Base-by-base conservation (phyloP, 2,888 invertebrate genomes). In the Calliscelio sp. region DNA sequence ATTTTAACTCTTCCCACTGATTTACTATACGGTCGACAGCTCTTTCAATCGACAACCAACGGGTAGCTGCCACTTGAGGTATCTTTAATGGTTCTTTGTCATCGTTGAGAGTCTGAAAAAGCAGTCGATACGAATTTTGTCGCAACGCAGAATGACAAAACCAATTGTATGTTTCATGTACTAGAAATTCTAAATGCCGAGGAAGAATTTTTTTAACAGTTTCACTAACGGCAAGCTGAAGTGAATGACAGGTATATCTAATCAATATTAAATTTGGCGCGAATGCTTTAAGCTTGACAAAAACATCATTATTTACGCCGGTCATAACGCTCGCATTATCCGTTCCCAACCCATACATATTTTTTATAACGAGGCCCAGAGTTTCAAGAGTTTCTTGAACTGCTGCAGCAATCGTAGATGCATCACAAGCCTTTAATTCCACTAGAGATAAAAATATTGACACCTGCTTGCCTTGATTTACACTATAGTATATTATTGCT, bases 271-370 rank as follows among this genome's bases (percentile, higher is more conserved):
- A 18, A 4, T 46, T 2, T 16, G 44, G 44, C 3, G 18, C 18
- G 2, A 18, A 16, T 16, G 16, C 18, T 16, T 46, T 46, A 6
- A 46, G 18, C 6, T 87, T 88, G 28, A 85, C 73, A 85, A 88
- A 85, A 3, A 93, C 91, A 1, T 92, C 91, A 79, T 92, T 18
- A 10, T 46, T 46, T 4, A 16, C 5, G 18, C 44, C 44, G 5
- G 18, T 10, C 44, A 46, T 46, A 1, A 90, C 91, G 16, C 89
- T 87, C 1, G 90, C 90, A 86, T 92, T 92, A 68, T 93, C 92
- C 24, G 90, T 90, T 11, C 91, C 92, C 65, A 92, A 89, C 28
- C 90, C 91, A 53, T 81, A 82, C 83, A 90, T 81, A 61, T 91
- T 89, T 66, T 53, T 14, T 8, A 51, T 51, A 38, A 53, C 16